Conservation (phyloP, 2,797 vertebrate species). For the Adrianichthys oophorus region DNA sequence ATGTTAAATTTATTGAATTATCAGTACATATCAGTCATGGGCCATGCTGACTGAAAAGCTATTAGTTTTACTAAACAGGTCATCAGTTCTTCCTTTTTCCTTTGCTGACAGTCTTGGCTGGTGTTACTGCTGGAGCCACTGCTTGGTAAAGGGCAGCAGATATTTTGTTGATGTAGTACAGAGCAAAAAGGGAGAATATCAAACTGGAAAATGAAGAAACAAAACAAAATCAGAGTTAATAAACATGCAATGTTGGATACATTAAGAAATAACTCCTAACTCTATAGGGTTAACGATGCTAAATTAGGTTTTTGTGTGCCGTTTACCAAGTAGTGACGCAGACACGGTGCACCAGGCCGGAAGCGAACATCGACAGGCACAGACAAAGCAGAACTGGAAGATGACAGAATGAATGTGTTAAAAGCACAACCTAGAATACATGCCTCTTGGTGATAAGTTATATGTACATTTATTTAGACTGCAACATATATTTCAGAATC, state of each 20-base stretch:
- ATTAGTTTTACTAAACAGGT: neutral
- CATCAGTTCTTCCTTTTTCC: constrained; percentile 92
- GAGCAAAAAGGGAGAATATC: constrained; percentile 83
- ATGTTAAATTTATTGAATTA: too few relatives aligned
- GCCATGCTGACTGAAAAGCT: constrained; percentile 5
- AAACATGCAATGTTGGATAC: neutral
- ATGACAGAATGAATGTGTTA: neutral
- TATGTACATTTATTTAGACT: too few relatives aligned
- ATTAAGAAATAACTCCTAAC: neutral
- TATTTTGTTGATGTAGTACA: constrained; percentile 98
- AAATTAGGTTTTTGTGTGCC: neutral
- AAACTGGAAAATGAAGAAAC: constrained; percentile 58
- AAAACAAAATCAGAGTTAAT: rapidly evolving
- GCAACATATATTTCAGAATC: too few relatives aligned
- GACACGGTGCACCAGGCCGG: constrained; percentile 90
- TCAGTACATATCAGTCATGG: constrained; percentile 10
- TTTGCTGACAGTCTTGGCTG: constrained; percentile 85
- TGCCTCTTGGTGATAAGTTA: too few relatives aligned
- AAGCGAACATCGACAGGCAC: constrained; percentile 88
- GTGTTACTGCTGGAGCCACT: constrained; percentile 63
- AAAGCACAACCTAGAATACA: neutral
- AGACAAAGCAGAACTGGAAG: constrained; percentile 84
- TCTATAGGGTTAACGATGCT: neutral
- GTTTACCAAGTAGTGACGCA: constrained; percentile 83
- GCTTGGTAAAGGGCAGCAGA: constrained; percentile 92